Base-by-base conservation (phyloP, 2,113 vertebrate genomes). In the Eptatretus burgeri region DNA sequence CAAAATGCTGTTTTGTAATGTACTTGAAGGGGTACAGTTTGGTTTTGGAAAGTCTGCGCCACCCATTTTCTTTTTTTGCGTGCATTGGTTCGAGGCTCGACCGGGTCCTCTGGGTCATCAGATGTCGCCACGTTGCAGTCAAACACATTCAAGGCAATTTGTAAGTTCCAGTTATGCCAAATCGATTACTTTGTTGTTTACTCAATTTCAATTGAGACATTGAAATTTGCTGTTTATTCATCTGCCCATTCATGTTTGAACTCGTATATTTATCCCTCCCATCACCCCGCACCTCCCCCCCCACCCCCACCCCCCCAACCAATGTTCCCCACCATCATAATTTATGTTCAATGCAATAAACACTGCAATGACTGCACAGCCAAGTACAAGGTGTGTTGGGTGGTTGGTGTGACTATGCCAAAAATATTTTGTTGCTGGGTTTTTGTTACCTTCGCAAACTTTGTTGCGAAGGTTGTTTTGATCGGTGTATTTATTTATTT, bases 361-460 rank as follows among this genome's bases (percentile, higher is more conserved):
- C 56, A 60, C 56, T 60, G 56, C 56, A 60, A 17, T 60, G 56
- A 60, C 56, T 60, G n/a, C n/a, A 60, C n/a, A 60, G 56, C 12
- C n/a, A 17, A 20, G n/a, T n/a, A 17, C 10, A 11, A 10, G n/a
- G n/a, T 60, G n/a, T 60, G 20, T 60, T 60, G n/a, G 56, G 20
- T 20, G 20, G 20, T 60, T 60, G 56, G 10, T 10, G 11, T 20
- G 20, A 20, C 56, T 10, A 10, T 20, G 12, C 20, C 56, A 60
- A 60, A 17, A 12, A 14, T 20, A 12, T 60, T 60, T 60, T 60
- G n/a, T 60, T 13, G 56, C 11, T n/a, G n/a, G n/a, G n/a, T n/a
- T 20, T 17, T 60, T 60, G 10, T 60, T 20, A 11, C 12, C 53
- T n/a, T 60, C 11, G n/a, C 11, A 11, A n/a, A 60, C n/a, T 10